A percentile compares a stretch with the other conserved stretches of the same genome.
Evolutionary conservation across 2,888 invertebrate species (phyloP).

Genomic region (Archips crataeganus): DNA sequence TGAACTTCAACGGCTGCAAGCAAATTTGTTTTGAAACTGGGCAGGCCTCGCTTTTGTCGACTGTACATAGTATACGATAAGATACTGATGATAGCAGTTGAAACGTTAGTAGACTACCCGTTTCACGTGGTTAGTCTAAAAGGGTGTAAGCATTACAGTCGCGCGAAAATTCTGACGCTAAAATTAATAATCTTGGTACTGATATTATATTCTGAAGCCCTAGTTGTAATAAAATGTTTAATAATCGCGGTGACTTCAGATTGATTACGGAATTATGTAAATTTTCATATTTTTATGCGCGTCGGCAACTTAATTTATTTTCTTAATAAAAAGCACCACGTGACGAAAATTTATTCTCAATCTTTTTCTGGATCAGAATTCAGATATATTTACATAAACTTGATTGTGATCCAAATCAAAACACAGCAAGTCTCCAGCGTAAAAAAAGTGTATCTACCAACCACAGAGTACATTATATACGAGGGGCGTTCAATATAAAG

Average conservation of each 20-base stretch:
- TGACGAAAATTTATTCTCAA: slow-evolving; percentile 13
- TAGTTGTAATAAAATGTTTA: slow-evolving; percentile 1
- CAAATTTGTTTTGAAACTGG: too few relatives aligned
- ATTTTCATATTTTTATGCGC: slow-evolving; percentile 6
- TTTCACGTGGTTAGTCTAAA: too few relatives aligned
- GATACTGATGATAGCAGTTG: too few relatives aligned
- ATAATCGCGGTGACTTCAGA: background rate
- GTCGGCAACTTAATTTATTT: slow-evolving; percentile 4
- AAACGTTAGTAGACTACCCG: too few relatives aligned
- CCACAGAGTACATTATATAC: too few relatives aligned
- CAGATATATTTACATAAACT: background rate
- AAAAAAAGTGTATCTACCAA: too few relatives aligned
- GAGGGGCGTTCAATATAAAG: too few relatives aligned
- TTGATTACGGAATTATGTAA: slow-evolving; percentile 14
- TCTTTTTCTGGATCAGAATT: slow-evolving; percentile 8
- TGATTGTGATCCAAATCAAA: background rate
- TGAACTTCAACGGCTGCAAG: too few relatives aligned
- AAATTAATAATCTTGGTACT: background rate
- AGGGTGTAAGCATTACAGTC: too few relatives aligned
- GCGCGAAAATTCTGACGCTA: background rate
- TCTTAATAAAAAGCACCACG: slow-evolving; percentile 11
- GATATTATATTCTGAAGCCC: background rate
- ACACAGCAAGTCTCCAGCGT: background rate
- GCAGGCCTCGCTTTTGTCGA: too few relatives aligned
- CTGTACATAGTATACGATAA: too few relatives aligned